Evolutionary conservation across 2,797 vertebrate genomes (phyloP).

Genomic region (Mormyrus proboscirostris): DNA sequence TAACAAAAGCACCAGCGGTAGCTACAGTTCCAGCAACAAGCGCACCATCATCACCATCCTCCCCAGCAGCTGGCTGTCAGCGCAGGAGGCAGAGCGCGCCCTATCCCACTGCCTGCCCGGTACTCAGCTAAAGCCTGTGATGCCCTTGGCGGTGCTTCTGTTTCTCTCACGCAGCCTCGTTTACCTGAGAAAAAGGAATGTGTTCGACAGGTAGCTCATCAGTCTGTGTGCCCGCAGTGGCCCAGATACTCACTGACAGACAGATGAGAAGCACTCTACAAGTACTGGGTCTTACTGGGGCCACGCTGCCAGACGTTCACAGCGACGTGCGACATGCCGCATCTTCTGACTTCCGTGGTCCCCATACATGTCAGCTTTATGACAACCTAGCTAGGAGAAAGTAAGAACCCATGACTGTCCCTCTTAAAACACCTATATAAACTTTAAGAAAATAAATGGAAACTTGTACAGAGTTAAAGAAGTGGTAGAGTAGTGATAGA

Average conservation of each 20-base stretch:
- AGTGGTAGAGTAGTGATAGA: not conserved
- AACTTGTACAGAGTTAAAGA: not conserved
- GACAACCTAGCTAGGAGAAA: not conserved
- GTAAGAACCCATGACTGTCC: not conserved
- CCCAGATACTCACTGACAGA: slow-evolving; percentile 81
- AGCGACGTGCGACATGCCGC: slow-evolving; percentile 31
- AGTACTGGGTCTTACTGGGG: slow-evolving; percentile 74
- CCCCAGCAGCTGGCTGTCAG: not conserved
- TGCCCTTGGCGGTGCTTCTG: slow-evolving; percentile 61
- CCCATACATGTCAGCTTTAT: not conserved
- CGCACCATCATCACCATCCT: not conserved
- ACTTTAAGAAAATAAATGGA: not conserved
- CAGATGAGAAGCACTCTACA: slow-evolving; percentile 72
- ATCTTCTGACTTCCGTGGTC: not conserved
- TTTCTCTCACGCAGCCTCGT: slow-evolving; percentile 89
- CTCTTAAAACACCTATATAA: not conserved
- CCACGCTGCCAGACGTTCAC: slow-evolving; percentile 52
- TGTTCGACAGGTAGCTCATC: slow-evolving; percentile 78
- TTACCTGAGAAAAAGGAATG: slow-evolving; percentile 75
- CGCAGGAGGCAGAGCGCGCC: slow-evolving; percentile 31
- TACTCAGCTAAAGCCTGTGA: slow-evolving; percentile 61
- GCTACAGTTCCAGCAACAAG: not conserved
- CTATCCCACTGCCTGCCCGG: slow-evolving; percentile 44
- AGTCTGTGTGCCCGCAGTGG: slow-evolving; percentile 87
- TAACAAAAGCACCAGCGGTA: not conserved